phyloP scores from a whole-genome alignment of 2,888 invertebrate species.

The Acanthacorydalis orientalis region DNA sequence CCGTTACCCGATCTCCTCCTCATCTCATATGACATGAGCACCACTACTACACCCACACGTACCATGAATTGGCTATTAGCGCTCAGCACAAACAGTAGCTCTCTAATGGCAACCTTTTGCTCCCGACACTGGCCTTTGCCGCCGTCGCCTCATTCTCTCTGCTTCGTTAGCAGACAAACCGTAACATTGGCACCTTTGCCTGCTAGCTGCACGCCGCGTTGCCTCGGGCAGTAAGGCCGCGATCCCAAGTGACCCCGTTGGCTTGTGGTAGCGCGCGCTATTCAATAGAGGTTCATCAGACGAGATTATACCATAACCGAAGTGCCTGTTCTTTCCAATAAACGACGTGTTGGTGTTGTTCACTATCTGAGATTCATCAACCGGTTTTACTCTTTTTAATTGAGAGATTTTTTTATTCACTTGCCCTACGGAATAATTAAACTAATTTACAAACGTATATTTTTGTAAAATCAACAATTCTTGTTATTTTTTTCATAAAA shows the following conservation, averaged over 20 bases:
- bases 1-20: too few species aligned
- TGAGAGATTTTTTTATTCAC: too few species aligned
- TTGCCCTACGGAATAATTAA: too few species aligned
- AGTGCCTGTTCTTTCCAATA: too few species aligned
- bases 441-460: too few species aligned
- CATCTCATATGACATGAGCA: too few species aligned
- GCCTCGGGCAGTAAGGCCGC: too few species aligned
- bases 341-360: too few species aligned
- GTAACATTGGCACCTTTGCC: constrained; percentile 1
- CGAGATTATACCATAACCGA: constrained; percentile 1
- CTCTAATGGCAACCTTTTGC: constrained; percentile 22
- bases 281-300: constrained; percentile 5
- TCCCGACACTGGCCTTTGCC: neutral
- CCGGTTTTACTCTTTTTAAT: too few species aligned
- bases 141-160: neutral
- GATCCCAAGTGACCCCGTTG: neutral
- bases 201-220: neutral
- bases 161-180: constrained; percentile 1
- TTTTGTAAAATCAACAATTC: too few species aligned
- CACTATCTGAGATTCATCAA: too few species aligned
- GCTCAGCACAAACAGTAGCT: constrained; percentile 26
- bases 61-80: constrained; percentile 34
- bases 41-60: constrained; percentile 4
- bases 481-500: too few species aligned
- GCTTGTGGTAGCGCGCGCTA: neutral